These are phyloP conservation scores for Camelus dromedarius DNA, from an alignment of 2,113 vertebrate species.

Conservation along the genomic window DNA sequence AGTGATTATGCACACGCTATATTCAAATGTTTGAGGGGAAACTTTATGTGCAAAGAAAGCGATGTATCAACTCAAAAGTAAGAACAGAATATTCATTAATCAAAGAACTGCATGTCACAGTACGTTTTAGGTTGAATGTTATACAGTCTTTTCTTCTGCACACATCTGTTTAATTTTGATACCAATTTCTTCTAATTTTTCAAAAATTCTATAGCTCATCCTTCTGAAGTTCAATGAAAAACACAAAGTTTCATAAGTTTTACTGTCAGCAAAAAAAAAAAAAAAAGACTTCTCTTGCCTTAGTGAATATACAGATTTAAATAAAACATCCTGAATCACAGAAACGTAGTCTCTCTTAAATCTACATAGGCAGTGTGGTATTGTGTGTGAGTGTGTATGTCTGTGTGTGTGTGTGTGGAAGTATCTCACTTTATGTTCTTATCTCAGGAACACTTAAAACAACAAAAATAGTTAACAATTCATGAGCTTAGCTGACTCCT, in stretches of 20 bases:
- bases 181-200: slow-evolving; percentile 51
- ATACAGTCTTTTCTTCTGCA: background rate
- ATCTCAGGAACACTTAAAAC: slow-evolving; percentile 75
- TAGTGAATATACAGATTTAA: background rate
- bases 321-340: slow-evolving; percentile 3
- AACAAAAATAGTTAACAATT: slow-evolving; percentile 86
- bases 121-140: background rate
- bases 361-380: background rate
- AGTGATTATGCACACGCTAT: background rate
- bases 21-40: slow-evolving; percentile 51
- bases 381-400: background rate
- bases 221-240: slow-evolving; percentile 40
- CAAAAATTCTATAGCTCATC: background rate
- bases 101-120: slow-evolving; percentile 3
- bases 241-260: background rate
- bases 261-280: slow-evolving; percentile 53
- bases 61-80: slow-evolving; percentile 45
- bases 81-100: slow-evolving; percentile 42
- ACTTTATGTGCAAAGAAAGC: background rate
- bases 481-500: slow-evolving; percentile 84
- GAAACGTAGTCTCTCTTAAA: background rate
- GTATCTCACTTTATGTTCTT: slow-evolving; percentile 70
- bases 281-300: slow-evolving; percentile 46
- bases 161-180: slow-evolving; percentile 35
- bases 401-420: background rate